A percentile compares a stretch with the other conserved stretches of the same genome.
Evolutionary conservation across 2,888 invertebrate species (phyloP).

Genomic region (Dicyrtoma fusca): DNA sequence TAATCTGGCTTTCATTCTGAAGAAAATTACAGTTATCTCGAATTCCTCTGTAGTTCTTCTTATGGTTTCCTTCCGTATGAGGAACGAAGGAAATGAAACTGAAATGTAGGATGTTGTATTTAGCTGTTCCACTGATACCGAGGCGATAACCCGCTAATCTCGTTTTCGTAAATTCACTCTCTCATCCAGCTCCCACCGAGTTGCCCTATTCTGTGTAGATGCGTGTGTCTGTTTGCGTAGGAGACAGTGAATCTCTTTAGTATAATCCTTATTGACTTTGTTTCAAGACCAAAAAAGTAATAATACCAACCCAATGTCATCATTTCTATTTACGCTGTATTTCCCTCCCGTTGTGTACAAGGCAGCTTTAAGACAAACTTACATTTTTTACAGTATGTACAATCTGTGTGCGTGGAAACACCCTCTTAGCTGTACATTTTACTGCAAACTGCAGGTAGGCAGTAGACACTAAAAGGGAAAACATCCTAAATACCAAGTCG

Average conservation of each 20-base stretch:
- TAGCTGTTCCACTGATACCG: constrained; percentile 15
- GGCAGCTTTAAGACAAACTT: too few relatives aligned
- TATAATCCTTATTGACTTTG: constrained; percentile 2
- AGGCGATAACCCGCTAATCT: constrained; percentile 25
- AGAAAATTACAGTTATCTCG: constrained; percentile 15
- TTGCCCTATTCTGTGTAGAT: background rate
- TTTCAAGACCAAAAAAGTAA: constrained; percentile 1
- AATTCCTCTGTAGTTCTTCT: constrained; percentile 2
- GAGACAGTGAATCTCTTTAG: background rate
- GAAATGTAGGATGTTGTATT: constrained; percentile 12
- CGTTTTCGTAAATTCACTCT: constrained; percentile 9
- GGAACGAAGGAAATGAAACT: constrained; percentile 24
- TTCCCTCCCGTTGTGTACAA: too few relatives aligned
- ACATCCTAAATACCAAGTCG: too few relatives aligned
- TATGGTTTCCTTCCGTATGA: constrained; percentile 27
- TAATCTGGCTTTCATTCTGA: constrained; percentile 6
- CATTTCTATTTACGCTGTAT: too few relatives aligned
- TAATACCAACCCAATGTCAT: too few relatives aligned
- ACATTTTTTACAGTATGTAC: too few relatives aligned
- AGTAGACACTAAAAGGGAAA: too few relatives aligned
- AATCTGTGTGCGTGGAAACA: too few relatives aligned
- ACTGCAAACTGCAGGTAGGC: too few relatives aligned
- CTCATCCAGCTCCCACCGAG: background rate
- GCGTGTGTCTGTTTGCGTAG: constrained; percentile 20
- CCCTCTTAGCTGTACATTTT: too few relatives aligned